Evolutionary conservation across 2,888 invertebrate genomes (phyloP).

Genomic region (Antheraea yamamai): DNA sequence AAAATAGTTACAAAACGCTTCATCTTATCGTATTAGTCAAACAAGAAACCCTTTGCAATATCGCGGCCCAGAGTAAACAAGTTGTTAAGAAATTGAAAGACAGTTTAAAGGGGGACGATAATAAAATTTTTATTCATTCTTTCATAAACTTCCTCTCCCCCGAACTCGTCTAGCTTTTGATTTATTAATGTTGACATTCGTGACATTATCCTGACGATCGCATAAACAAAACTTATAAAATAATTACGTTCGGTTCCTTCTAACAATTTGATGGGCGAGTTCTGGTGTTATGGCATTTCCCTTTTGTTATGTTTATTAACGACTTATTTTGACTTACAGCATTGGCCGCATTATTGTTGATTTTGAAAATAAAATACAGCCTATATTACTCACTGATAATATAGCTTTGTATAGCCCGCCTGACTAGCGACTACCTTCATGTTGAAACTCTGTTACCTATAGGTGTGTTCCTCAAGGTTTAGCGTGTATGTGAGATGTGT

Average conservation of each 20-base stretch:
- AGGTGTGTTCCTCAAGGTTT: too few relatives aligned
- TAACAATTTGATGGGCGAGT: slow-evolving; percentile 15
- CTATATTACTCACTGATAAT: too few relatives aligned
- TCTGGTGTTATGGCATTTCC: not conserved
- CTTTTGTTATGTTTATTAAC: slow-evolving; percentile 6
- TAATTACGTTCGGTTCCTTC: slow-evolving; percentile 21
- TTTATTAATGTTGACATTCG: slow-evolving; percentile 56
- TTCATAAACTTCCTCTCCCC: slow-evolving; percentile 17
- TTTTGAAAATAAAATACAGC: too few relatives aligned
- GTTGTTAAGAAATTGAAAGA: slow-evolving; percentile 55
- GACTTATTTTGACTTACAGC: not conserved
- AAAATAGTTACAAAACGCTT: slow-evolving; percentile 8
- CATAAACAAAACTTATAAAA: slow-evolving; percentile 25
- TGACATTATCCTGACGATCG: slow-evolving; percentile 29
- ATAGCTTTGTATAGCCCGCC: too few relatives aligned
- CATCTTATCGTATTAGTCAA: slow-evolving; percentile 28
- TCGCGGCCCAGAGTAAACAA: slow-evolving; percentile 49
- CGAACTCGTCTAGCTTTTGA: slow-evolving; percentile 40
- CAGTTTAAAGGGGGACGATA: slow-evolving; percentile 40
- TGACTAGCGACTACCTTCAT: too few relatives aligned
- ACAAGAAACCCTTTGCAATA: slow-evolving; percentile 35
- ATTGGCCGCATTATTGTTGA: too few relatives aligned
- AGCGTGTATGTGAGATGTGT: too few relatives aligned
- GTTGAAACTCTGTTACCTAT: too few relatives aligned
- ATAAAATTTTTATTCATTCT: slow-evolving; percentile 47